These are phyloP conservation scores for Acropternis orthonyx DNA, from an alignment of 2,797 vertebrate genomes.

Conservation along the genomic window DNA sequence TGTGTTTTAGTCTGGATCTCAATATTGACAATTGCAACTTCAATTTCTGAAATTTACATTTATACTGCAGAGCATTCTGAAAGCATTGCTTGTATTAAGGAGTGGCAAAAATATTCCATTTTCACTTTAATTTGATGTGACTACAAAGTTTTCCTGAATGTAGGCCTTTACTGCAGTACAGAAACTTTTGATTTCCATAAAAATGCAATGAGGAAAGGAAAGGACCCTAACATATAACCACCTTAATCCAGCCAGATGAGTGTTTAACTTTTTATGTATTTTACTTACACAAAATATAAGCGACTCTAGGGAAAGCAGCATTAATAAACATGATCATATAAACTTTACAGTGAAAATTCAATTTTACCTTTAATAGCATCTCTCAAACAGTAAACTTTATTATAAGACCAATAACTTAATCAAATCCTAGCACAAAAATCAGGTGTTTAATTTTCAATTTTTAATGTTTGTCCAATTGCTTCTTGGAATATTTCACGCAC, in stretches of 20 bases:
- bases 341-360: conserved; percentile 52
- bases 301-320: conserved; percentile 21
- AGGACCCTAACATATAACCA: neutral
- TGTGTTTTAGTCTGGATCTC: neutral
- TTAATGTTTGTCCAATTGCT: conserved; percentile 28
- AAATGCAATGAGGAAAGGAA: neutral
- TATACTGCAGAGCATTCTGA: neutral
- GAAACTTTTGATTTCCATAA: conserved; percentile 27
- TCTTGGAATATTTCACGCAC: conserved; percentile 28
- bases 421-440: conserved; percentile 37
- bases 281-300: conserved; percentile 25
- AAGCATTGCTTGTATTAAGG: neutral
- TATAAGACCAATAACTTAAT: conserved; percentile 30
- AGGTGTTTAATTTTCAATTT: conserved; percentile 66
- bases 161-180: neutral
- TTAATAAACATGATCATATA: conserved; percentile 57
- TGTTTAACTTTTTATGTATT: conserved; percentile 31
- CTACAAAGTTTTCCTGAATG: neutral
- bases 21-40: neutral
- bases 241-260: conserved; percentile 6
- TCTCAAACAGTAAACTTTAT: conserved; percentile 51
- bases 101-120: neutral
- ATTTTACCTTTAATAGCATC: conserved; percentile 31
- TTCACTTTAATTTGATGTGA: neutral
- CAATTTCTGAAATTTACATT: neutral